Conservation (phyloP, 2,113 vertebrate species). For the Solea senegalensis region DNA sequence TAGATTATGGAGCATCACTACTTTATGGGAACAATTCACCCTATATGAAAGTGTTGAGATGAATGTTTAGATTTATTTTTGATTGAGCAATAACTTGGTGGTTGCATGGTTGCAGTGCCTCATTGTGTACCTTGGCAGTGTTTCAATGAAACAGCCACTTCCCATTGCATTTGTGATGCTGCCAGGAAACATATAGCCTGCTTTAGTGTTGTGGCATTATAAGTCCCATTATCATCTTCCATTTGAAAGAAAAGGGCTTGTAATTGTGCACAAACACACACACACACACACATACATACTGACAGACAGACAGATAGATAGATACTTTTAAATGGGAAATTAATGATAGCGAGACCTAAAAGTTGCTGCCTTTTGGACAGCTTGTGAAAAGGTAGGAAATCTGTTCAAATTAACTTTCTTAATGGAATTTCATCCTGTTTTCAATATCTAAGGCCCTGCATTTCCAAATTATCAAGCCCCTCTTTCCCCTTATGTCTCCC, state of each 20-base stretch:
- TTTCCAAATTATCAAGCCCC: constrained; percentile 13
- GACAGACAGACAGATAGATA: not conserved
- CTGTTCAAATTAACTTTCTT: too few species aligned
- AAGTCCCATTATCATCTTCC: constrained; percentile 14
- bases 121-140: not conserved
- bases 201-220: constrained; percentile 23
- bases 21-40: not conserved
- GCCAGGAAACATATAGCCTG: constrained; percentile 10
- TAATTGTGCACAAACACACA: not conserved
- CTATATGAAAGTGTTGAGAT: not conserved
- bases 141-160: constrained; percentile 4
- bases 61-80: too few species aligned
- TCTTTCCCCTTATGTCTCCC: not conserved
- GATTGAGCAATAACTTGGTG: too few species aligned
- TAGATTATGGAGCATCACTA: not conserved
- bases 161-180: not conserved
- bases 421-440: too few species aligned
- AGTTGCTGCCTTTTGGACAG: too few species aligned
- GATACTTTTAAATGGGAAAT: not conserved
- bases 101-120: not conserved
- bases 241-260: constrained; percentile 28
- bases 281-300: not conserved
- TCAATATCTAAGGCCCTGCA: not conserved
- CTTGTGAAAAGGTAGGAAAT: too few species aligned
- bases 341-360: not conserved